These are phyloP conservation scores for Odontophorus gujanensis DNA, from an alignment of 2,113 vertebrate genomes.

Conservation along the genomic window DNA sequence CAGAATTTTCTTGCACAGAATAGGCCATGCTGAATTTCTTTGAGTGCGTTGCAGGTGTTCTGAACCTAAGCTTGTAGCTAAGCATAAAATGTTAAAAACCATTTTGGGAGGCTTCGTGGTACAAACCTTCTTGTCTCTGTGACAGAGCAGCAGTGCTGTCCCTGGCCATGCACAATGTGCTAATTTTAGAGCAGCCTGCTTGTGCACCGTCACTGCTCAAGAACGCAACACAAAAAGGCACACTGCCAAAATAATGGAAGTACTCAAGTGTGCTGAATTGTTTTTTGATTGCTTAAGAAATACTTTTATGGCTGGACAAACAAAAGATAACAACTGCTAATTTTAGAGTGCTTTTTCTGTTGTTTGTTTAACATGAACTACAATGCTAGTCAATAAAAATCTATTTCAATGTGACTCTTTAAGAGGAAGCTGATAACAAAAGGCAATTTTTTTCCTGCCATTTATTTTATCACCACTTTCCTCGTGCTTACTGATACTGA, in stretches of 20 bases:
- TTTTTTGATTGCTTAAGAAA: background rate
- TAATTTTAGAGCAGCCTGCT: too few relatives aligned
- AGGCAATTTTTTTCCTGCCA: background rate
- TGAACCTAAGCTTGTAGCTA: background rate
- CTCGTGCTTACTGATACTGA: background rate
- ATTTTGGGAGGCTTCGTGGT: background rate
- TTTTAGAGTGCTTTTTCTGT: background rate
- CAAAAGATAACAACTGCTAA: background rate
- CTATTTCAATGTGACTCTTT: background rate
- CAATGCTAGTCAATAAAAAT: background rate
- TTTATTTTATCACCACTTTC: background rate
- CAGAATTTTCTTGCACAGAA: background rate
- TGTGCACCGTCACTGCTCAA: background rate
- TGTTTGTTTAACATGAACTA: background rate
- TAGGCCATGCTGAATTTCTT: background rate
- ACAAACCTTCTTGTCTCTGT: background rate
- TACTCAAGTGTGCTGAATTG: background rate
- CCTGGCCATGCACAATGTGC: fast-evolving
- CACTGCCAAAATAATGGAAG: background rate
- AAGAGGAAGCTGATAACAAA: background rate
- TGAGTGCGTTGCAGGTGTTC: background rate
- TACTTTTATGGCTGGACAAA: background rate
- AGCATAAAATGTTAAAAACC: background rate
- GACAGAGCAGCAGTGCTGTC: background rate
- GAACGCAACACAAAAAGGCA: background rate